Conservation (phyloP, 2,888 invertebrate species). For the Macrophya alboannulata region DNA sequence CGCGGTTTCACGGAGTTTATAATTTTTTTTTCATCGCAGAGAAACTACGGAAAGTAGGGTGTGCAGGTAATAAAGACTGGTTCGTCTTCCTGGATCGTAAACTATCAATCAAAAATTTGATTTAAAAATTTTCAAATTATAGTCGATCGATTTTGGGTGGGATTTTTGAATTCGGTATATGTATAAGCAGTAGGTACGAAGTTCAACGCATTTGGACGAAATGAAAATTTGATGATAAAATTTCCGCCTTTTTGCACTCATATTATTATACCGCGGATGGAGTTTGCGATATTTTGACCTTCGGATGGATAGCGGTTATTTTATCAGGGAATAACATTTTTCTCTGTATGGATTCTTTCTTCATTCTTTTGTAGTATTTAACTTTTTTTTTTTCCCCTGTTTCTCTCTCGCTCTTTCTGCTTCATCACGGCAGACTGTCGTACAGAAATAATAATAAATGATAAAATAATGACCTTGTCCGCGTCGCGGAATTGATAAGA, state of each 20-base stretch:
- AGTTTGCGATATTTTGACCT: neutral
- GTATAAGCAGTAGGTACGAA: too few species aligned
- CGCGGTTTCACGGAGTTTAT: too few species aligned
- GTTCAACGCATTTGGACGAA: too few species aligned
- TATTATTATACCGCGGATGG: neutral
- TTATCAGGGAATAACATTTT: neutral
- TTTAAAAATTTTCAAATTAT: neutral
- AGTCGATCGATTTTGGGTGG: neutral
- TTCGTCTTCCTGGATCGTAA: constrained; percentile 18
- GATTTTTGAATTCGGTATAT: neutral
- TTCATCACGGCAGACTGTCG: neutral
- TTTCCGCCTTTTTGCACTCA: neutral
- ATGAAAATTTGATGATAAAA: neutral
- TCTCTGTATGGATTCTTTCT: neutral
- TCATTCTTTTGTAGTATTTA: too few species aligned
- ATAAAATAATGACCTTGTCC: constrained; percentile 71
- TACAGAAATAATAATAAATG: constrained; percentile 61
- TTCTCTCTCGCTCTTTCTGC: neutral
- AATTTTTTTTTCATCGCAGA: neutral
- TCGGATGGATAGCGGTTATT: neutral
- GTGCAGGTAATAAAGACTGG: neutral
- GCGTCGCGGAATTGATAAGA: constrained; percentile 73
- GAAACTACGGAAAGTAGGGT: neutral
- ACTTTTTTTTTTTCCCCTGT: neutral
- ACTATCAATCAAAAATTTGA: neutral